Conservation (phyloP, 1,140 invertebrate genomes). For the Drosophila novamexicana region DNA sequence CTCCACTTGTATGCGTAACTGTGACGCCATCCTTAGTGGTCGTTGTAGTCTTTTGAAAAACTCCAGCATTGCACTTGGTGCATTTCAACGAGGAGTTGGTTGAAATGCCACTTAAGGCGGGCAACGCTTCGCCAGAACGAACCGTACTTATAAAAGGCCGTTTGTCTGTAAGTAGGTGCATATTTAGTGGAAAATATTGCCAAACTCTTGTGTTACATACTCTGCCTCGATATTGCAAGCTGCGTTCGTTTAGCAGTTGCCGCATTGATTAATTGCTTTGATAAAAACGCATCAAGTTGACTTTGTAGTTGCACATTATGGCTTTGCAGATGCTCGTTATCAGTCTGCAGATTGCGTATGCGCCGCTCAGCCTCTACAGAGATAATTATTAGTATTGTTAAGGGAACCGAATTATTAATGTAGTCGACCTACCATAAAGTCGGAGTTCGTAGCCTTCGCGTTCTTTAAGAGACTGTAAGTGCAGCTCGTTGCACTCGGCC, state of each 20-base stretch:
- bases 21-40: slow-evolving; percentile 53
- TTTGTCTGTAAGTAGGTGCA: slow-evolving; percentile 50
- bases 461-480: slow-evolving; percentile 87
- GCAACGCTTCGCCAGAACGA: slow-evolving; percentile 62
- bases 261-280: slow-evolving; percentile 58
- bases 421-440: slow-evolving; percentile 61
- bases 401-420: neutral
- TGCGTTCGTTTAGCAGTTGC: slow-evolving; percentile 36
- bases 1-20: slow-evolving; percentile 42
- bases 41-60: slow-evolving; percentile 55
- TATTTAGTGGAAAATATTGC: neutral
- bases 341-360: slow-evolving; percentile 69
- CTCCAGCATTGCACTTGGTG: slow-evolving; percentile 74
- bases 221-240: slow-evolving; percentile 9
- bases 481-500: slow-evolving; percentile 88
- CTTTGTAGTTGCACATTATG: slow-evolving; percentile 71
- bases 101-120: slow-evolving; percentile 30
- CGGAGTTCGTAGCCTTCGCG: slow-evolving; percentile 85
- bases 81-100: slow-evolving; percentile 48
- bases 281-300: slow-evolving; percentile 57
- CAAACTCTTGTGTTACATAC: slow-evolving; percentile 18
- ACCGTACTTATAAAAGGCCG: slow-evolving; percentile 82
- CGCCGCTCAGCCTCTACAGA: slow-evolving; percentile 55
- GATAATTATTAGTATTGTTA: neutral
- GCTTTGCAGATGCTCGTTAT: slow-evolving; percentile 72